Percentiles rank a stretch among this genome's conserved stretches.
phyloP scores from a whole-genome alignment of 2,888 invertebrate species.

The Linnaemya tessellans region DNA sequence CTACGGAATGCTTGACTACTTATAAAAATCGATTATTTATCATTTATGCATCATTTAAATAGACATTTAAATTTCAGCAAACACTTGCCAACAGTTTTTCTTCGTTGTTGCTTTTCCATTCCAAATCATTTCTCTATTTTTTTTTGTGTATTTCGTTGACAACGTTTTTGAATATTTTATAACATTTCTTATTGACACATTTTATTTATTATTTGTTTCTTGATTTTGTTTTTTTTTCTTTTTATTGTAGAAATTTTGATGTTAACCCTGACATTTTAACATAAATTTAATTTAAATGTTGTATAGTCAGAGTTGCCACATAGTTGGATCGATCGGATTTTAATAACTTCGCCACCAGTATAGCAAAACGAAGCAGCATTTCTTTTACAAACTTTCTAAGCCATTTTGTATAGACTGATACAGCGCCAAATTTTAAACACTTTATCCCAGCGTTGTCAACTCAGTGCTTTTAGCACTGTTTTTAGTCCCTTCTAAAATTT shows the following conservation, averaged over 20 bases:
- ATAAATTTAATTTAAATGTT: conserved; percentile 24
- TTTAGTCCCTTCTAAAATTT: no score
- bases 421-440: no score
- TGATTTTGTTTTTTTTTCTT: background rate
- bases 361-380: no score
- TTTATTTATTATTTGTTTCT: conserved; percentile 7
- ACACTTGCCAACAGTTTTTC: background rate
- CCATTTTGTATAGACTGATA: no score
- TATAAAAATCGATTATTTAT: background rate
- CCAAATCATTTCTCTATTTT: background rate
- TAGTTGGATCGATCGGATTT: no score
- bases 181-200: conserved; percentile 43
- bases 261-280: conserved; percentile 79
- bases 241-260: conserved; percentile 11
- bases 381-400: no score
- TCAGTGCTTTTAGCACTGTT: no score
- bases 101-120: background rate
- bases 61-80: background rate
- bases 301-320: background rate
- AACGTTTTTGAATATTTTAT: conserved; percentile 19
- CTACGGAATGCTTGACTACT: background rate
- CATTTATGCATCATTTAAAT: background rate
- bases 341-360: no score
- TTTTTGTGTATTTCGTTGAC: background rate
- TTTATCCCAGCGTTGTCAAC: no score